phyloP scores from a whole-genome alignment of 2,797 vertebrate species.

The Lutjanus campechanus region DNA sequence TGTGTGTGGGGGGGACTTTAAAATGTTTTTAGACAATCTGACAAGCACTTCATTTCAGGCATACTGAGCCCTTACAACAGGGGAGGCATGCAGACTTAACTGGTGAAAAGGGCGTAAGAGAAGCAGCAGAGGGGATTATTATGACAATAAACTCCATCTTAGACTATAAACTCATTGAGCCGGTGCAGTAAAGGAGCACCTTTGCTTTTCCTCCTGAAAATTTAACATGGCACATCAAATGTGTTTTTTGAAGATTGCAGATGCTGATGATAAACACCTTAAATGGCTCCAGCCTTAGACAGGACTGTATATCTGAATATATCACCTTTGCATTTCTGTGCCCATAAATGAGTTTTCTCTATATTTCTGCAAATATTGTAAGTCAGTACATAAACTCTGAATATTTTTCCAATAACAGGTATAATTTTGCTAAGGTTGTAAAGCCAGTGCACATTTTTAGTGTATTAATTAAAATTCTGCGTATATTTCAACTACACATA shows the following conservation, averaged over 20 bases:
- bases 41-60: not conserved
- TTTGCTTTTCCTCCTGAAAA: not conserved
- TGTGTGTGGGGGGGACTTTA: not conserved
- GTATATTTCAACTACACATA: too few species aligned
- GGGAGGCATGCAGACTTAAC: constrained; percentile 4
- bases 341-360: not conserved
- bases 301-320: not conserved
- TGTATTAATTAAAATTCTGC: too few species aligned
- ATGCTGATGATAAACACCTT: not conserved
- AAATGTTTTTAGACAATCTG: not conserved
- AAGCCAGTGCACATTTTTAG: too few species aligned
- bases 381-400: too few species aligned
- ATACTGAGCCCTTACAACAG: not conserved
- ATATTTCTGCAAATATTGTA: too few species aligned
- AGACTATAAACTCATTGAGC: constrained; percentile 23
- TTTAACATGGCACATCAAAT: not conserved
- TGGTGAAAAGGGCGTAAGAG: not conserved
- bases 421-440: too few species aligned
- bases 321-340: not conserved
- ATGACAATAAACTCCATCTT: constrained; percentile 11
- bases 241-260: not conserved
- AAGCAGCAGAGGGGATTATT: constrained; percentile 3
- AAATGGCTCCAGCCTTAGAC: not conserved
- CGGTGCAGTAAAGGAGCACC: constrained; percentile 6
- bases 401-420: too few species aligned